Evolutionary conservation across 2,113 vertebrate genomes (phyloP).

Genomic region (Columba janthina): DNA sequence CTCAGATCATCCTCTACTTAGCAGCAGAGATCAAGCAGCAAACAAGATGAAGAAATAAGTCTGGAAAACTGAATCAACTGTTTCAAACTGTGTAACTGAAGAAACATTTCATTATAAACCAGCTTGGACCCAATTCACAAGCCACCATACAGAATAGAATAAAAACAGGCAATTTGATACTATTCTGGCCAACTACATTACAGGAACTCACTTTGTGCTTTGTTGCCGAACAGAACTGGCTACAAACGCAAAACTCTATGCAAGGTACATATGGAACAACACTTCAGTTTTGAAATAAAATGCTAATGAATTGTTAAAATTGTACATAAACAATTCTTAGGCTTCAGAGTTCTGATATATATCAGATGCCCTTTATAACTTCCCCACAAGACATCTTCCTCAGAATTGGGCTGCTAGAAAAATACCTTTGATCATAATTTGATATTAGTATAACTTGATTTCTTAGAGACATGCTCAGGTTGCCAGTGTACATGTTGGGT

Average conservation of each 20-base stretch:
- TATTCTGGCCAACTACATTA: background rate
- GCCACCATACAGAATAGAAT: background rate
- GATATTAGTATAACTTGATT: background rate
- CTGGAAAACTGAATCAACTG: background rate
- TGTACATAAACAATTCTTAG: background rate
- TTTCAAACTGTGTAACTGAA: background rate
- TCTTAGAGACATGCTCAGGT: background rate
- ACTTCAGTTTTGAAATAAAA: background rate
- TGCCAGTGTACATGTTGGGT: background rate
- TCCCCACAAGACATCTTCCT: background rate
- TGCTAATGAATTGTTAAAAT: background rate
- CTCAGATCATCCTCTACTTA: background rate
- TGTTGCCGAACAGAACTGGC: background rate
- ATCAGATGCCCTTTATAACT: background rate
- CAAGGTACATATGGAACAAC: background rate
- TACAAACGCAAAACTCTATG: background rate
- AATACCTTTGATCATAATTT: background rate
- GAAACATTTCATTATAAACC: background rate
- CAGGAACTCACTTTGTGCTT: background rate
- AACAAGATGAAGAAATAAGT: background rate
- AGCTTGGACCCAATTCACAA: background rate
- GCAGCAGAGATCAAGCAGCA: background rate
- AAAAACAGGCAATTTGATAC: background rate
- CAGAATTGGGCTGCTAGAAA: background rate
- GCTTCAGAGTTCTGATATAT: background rate